Evolutionary conservation across 2,888 invertebrate species (phyloP), one percentile per base, ranked within the genome.

Genomic region (Drosophila engyochracea): DNA sequence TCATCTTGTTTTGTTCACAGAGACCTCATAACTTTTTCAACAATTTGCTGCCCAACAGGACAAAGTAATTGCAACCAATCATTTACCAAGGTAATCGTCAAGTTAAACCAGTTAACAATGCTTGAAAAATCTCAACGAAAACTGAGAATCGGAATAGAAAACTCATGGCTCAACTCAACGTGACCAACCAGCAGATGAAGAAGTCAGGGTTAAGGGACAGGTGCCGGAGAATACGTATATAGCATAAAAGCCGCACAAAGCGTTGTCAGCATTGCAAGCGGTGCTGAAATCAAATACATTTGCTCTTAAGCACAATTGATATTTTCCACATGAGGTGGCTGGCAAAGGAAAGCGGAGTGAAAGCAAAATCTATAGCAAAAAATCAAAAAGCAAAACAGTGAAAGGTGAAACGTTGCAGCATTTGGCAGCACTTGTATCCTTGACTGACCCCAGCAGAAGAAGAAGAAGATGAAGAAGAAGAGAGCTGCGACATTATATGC

Each of bases 281-380:
- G 63, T 79, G 75, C 72, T 86, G 81, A 89, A 86, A 86, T 90
- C 87, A 90, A 86, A 89, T 83, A 85, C 89, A 83, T 85, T 86
- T 78, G 83, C 77, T 77, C 83, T 75, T 76, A 85, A 86, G 88
- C 78, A 79, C 89, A 86, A 86, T 86, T 86, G 90, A 90, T 89
- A 86, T 85, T 88, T 85, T 80, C 69, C 90, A 90, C 89, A 85
- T 88, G 90, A 85, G 80, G 65, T 77, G 82, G 77, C 82, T 47
- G 22, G 25, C 25, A 47, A 47, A 47, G 47, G 25, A 47, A 47
- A 47, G 25, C 25, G 47, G 25, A 25, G 47, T 47, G 25, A 82
- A 87, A 82, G 74, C 71, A 19, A 61, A 70, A 67, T 37, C 41
- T 78, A 61, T 53, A 73, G 63, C 52, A 72, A 7, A 57, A 57